Base-by-base conservation (phyloP, 1,140 invertebrate species). In the Xylocopa sonorina region DNA sequence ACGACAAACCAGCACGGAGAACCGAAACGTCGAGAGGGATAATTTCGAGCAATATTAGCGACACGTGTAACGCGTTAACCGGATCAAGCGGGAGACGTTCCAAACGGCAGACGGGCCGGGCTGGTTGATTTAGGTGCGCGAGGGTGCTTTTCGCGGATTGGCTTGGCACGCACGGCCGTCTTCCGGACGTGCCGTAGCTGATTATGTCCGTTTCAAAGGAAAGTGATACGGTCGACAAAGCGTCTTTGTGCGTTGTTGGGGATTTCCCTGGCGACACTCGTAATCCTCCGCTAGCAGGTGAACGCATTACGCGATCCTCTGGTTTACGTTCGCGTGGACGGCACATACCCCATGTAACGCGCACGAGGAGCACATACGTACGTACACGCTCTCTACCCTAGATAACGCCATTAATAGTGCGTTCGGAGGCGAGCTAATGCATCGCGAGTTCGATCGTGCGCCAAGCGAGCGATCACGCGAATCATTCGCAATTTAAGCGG, bases 191-290 rank as follows among this genome's bases (percentile, higher is more conserved):
- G 78, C 76, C 38, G 63, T 82, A 85, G 82, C 73, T 81, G 84
- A 85, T 85, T 84, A 84, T 69, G 72, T 51, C 74, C 53, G 51
- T 73, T 76, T 85, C 58, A 88, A 89, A 88, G 87, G 68, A 77
- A 83, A 83, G 55, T 57, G 81, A 85, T 87, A 81, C 43, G 63
- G 63, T 69, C 81, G 64, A 88, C 81, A 87, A 74, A 80, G 77
- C 71, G 53, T 72, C 53, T 34, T 69, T 72, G 53, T 84, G 55
- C 75, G 64, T 32, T 9, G 46, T 43, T 50, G 62, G 34, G 43
- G 69, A 63, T 55, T 78, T 41, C 67, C 41, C 74, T 14, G 34
- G 58, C 21, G 68, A 78, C 77, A 63, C 73, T 78, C 63, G 69
- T 63, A 73, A 69, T 78, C 77, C 58, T 57, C 34, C 10, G n/a